Evolutionary conservation across 2,113 vertebrate species (phyloP).

Genomic region (Siniperca chuatsi): DNA sequence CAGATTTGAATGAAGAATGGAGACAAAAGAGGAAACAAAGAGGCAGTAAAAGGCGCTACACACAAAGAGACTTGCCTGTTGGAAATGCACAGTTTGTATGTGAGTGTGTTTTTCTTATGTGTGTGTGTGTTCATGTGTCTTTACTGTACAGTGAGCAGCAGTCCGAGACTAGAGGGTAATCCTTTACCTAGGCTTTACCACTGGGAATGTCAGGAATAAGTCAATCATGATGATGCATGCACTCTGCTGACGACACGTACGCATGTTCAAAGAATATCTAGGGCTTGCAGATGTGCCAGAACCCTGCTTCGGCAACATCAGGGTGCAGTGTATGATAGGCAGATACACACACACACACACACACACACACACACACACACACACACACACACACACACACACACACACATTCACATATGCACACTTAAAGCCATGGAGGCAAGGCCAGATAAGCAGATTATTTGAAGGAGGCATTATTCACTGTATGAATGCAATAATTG

Average conservation of each 20-base stretch:
- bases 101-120: constrained; percentile 34
- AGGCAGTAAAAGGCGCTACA: constrained; percentile 66
- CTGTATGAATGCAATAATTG: constrained; percentile 79
- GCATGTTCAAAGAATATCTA: constrained; percentile 76
- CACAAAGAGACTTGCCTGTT: constrained; percentile 70
- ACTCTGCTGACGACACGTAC: constrained; percentile 60
- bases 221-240: constrained; percentile 78
- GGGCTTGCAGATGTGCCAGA: constrained; percentile 75
- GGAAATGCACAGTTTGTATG: constrained; percentile 53
- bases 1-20: constrained; percentile 75
- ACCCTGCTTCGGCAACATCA: constrained; percentile 63
- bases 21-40: constrained; percentile 79
- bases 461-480: constrained; percentile 79
- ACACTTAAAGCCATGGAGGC: constrained; percentile 60
- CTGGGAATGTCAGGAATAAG: constrained; percentile 77
- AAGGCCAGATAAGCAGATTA: constrained; percentile 82
- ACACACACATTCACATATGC: constrained; percentile 16
- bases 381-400: constrained; percentile 40
- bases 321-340: constrained; percentile 70
- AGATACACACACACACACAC: constrained; percentile 48
- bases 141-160: constrained; percentile 75
- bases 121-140: constrained; percentile 61
- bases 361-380: constrained; percentile 33
- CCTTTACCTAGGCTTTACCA: constrained; percentile 74
- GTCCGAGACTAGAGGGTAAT: constrained; percentile 78